Evolutionary conservation across 2,888 invertebrate genomes (phyloP).

Genomic region (Lasius fuliginosus): DNA sequence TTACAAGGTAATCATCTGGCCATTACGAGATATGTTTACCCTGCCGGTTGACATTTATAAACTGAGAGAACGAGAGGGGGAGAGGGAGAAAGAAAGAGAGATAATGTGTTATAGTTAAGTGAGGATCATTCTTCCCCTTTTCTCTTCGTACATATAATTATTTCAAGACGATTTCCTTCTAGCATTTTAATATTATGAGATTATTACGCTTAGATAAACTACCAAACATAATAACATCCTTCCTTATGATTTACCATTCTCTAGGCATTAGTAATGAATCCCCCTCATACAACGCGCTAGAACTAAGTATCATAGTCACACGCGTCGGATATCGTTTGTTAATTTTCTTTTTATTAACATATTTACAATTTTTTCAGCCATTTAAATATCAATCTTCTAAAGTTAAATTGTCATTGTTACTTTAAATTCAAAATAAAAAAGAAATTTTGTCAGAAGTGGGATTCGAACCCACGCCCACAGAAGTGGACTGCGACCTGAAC

Average conservation of each 20-base stretch:
- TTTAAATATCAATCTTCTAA: background rate
- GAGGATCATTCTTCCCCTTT: background rate
- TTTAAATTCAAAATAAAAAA: background rate
- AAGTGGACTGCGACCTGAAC: constrained; percentile 94
- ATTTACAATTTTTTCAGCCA: background rate
- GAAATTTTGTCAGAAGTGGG: constrained; percentile 91
- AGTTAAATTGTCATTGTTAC: background rate
- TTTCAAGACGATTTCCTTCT: constrained; percentile 68
- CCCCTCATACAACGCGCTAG: background rate
- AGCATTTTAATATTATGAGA: constrained; percentile 70
- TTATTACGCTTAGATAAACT: constrained; percentile 72
- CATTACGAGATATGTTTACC: constrained; percentile 11
- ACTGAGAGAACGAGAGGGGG: background rate
- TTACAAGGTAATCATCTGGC: constrained; percentile 4
- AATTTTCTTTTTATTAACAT: background rate
- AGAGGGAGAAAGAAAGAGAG: background rate
- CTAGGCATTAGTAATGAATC: constrained; percentile 64
- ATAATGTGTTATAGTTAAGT: background rate
- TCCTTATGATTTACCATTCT: constrained; percentile 65
- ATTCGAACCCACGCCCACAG: constrained; percentile 94
- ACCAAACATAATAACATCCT: constrained; percentile 73
- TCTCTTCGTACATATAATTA: constrained; percentile 34
- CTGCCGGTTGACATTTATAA: constrained; percentile 29
- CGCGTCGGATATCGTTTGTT: background rate
- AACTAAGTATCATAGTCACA: background rate